Percentiles rank a stretch among this genome's conserved stretches.
These are phyloP conservation scores for Takifugu rubripes DNA, from an alignment of 2,797 vertebrate species.

Conservation along the genomic window DNA sequence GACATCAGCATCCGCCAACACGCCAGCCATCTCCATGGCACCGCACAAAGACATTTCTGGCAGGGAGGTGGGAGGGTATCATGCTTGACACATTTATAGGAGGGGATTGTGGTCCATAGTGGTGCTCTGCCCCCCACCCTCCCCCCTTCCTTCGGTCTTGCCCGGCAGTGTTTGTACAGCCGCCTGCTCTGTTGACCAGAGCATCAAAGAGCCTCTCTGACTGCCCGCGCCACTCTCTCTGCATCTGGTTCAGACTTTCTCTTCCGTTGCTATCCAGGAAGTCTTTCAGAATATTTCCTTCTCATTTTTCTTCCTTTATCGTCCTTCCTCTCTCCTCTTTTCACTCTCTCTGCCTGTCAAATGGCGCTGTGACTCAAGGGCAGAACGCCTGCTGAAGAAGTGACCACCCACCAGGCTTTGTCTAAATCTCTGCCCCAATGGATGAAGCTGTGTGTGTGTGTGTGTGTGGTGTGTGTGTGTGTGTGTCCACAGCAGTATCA, in stretches of 20 bases:
- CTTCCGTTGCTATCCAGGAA: slow-evolving; percentile 40
- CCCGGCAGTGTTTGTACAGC: slow-evolving; percentile 62
- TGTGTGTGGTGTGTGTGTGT: slow-evolving; percentile 5
- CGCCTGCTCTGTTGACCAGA: slow-evolving; percentile 63
- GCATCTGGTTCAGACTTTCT: slow-evolving; percentile 21
- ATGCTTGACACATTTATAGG: slow-evolving; percentile 79
- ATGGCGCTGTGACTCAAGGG: slow-evolving; percentile 51
- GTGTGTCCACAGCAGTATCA: background rate
- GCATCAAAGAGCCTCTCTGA: slow-evolving; percentile 55
- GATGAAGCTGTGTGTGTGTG: slow-evolving; percentile 36
- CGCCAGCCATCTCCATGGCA: slow-evolving; percentile 85
- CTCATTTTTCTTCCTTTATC: slow-evolving; percentile 16
- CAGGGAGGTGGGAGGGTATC: slow-evolving; percentile 71
- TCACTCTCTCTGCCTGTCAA: slow-evolving; percentile 36
- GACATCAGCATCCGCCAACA: slow-evolving; percentile 92
- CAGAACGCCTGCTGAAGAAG: slow-evolving; percentile 46
- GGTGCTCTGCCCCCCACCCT: slow-evolving; percentile 23
- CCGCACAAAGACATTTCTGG: slow-evolving; percentile 82
- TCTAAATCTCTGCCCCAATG: slow-evolving; percentile 48
- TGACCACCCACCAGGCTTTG: slow-evolving; percentile 68
- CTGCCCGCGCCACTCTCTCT: slow-evolving; percentile 34
- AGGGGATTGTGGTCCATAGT: slow-evolving; percentile 43
- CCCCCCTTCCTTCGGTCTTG: slow-evolving; percentile 9
- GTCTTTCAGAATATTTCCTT: slow-evolving; percentile 36
- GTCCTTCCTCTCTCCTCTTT: slow-evolving; percentile 16